Evolutionary conservation across 2,888 invertebrate species (phyloP).

Genomic region (Hydriomena furcata): DNA sequence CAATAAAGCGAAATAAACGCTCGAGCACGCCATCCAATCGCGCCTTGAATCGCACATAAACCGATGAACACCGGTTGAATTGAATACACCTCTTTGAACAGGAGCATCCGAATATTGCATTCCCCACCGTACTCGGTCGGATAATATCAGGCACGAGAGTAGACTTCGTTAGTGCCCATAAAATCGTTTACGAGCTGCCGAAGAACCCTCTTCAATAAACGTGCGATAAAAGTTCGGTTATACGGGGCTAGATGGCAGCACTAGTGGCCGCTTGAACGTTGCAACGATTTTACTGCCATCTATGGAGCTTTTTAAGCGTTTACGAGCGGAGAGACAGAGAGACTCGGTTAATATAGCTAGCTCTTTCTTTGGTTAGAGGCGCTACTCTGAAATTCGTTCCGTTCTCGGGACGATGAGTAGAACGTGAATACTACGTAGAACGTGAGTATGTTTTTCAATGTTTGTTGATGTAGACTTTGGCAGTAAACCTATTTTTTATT

Average conservation of each 20-base stretch:
- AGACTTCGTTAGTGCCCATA: constrained; percentile 80
- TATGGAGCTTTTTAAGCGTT: constrained; percentile 79
- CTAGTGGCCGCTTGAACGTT: constrained; percentile 78
- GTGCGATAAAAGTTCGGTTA: constrained; percentile 82
- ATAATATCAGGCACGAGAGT: constrained; percentile 78
- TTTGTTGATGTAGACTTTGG: neutral
- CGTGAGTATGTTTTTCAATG: neutral
- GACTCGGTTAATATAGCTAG: constrained; percentile 37
- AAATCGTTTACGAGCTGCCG: constrained; percentile 83
- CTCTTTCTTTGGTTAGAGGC: constrained; percentile 41
- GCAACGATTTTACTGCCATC: constrained; percentile 82
- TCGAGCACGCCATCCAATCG: constrained; percentile 83
- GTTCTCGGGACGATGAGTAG: constrained; percentile 26
- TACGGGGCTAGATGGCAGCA: constrained; percentile 80
- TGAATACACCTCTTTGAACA: constrained; percentile 77
- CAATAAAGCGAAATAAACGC: constrained; percentile 83
- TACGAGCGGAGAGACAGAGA: constrained; percentile 57
- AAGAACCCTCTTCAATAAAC: constrained; percentile 83
- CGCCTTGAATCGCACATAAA: constrained; percentile 83
- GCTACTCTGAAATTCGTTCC: constrained; percentile 53
- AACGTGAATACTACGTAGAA: constrained; percentile 3
- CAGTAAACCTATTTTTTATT: no score
- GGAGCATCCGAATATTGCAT: constrained; percentile 78
- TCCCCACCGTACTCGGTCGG: constrained; percentile 76
- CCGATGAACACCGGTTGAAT: constrained; percentile 80